These are phyloP conservation scores for Papilio polytes DNA, from an alignment of 1,140 invertebrate genomes.

Conservation along the genomic window DNA sequence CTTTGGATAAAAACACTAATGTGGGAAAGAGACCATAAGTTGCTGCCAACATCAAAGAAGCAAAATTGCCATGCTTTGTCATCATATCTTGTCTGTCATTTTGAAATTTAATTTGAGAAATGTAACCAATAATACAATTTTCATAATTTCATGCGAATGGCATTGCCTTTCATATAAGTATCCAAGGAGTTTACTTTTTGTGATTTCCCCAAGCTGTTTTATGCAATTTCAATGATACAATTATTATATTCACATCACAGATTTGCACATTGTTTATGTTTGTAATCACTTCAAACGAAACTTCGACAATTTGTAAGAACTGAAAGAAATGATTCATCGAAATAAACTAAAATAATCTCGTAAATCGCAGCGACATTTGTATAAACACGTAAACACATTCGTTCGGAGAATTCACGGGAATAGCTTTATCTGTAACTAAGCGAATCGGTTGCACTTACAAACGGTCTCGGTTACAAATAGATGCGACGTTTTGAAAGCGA, in stretches of 20 bases:
- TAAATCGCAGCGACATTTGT: constrained; percentile 38
- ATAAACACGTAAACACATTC: constrained; percentile 37
- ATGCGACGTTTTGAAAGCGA: constrained; percentile 46
- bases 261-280: not conserved
- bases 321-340: constrained; percentile 24
- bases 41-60: no score
- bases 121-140: no score
- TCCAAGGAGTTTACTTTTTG: not conserved
- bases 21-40: no score
- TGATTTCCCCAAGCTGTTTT: not conserved
- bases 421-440: constrained; percentile 46
- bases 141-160: no score
- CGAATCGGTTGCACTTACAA: constrained; percentile 46
- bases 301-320: constrained; percentile 16
- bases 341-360: constrained; percentile 32
- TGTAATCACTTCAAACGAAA: constrained; percentile 11
- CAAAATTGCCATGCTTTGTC: no score
- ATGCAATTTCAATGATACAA: not conserved
- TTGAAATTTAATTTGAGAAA: no score
- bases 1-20: no score
- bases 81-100: no score
- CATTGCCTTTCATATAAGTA: not conserved
- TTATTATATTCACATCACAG: not conserved
- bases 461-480: constrained; percentile 52
- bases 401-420: constrained; percentile 45